A percentile compares a stretch with the other conserved stretches of the same genome.
Evolutionary conservation across 2,797 vertebrate species (phyloP).

Genomic region (Siniperca undulata): DNA sequence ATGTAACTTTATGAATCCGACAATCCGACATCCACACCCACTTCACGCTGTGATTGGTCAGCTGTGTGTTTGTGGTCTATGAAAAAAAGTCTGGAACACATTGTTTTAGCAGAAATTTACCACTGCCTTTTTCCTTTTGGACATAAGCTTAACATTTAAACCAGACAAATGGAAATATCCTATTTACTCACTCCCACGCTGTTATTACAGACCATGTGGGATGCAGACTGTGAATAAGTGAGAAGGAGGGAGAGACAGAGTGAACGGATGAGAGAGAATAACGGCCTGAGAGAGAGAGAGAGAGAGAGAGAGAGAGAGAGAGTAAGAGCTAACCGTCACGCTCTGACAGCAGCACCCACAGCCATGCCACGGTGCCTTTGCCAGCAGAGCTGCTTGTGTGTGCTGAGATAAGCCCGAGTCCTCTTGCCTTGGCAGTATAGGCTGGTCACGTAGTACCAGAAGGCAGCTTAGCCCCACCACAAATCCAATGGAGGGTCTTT

Average conservation of each 20-base stretch:
- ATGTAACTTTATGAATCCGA: background rate
- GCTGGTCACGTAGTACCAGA: constrained; percentile 72
- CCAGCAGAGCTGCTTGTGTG: constrained; percentile 80
- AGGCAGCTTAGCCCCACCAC: constrained; percentile 73
- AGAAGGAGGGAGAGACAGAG: constrained; percentile 6
- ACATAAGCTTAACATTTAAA: constrained; percentile 25
- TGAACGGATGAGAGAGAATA: constrained; percentile 33
- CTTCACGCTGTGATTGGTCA: background rate
- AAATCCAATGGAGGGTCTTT: constrained; percentile 64
- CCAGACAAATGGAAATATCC: constrained; percentile 30
- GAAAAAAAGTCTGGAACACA: background rate
- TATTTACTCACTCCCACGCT: background rate
- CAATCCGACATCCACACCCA: background rate
- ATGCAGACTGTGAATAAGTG: constrained; percentile 32
- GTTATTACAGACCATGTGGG: constrained; percentile 6
- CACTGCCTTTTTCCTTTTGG: background rate
- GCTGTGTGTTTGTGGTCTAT: background rate
- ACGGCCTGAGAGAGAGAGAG: constrained; percentile 24
- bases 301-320: constrained; percentile 25
- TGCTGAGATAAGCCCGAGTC: constrained; percentile 75
- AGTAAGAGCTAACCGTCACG: constrained; percentile 66
- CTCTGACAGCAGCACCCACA: constrained; percentile 70
- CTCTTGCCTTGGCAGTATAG: constrained; percentile 64
- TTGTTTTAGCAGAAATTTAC: constrained; percentile 11
- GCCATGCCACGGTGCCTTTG: constrained; percentile 65